phyloP scores from a whole-genome alignment of 35 echinoderm and acorn worm species.

The Apostichopus parvimensis region DNA sequence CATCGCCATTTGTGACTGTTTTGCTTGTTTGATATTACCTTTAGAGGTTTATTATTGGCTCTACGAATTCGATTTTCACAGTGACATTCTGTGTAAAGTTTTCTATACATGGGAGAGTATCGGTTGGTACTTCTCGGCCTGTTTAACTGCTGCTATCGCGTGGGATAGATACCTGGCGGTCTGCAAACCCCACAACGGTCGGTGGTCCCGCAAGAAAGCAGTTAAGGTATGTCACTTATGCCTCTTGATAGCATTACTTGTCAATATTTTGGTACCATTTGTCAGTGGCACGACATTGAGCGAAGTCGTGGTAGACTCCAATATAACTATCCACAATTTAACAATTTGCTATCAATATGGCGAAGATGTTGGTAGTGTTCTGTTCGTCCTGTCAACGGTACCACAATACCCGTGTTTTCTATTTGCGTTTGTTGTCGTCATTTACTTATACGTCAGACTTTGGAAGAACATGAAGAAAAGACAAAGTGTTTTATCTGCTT shows the following conservation, averaged over 20 bases:
- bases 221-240: neutral
- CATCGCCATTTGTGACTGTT: conserved; percentile 6
- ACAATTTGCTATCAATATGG: neutral
- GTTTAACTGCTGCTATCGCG: neutral
- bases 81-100: neutral
- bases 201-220: neutral
- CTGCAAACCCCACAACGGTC: neutral
- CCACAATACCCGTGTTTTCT: neutral
- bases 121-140: conserved; percentile 5
- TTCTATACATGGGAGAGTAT: neutral
- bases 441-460: conserved; percentile 3
- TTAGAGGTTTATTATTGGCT: conserved; percentile 23
- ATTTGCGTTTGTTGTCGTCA: neutral
- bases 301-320: neutral
- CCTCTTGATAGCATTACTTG: neutral
- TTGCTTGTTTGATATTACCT: neutral
- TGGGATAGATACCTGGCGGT: conserved; percentile 33
- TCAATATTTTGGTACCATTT: neutral
- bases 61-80: conserved; percentile 3
- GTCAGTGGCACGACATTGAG: neutral
- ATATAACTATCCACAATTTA: neutral
- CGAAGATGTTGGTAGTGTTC: too few species aligned
- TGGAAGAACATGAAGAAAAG: neutral
- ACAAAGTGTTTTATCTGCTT: neutral
- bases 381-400: neutral